Evolutionary conservation across 2,113 vertebrate species (phyloP).

Genomic region (Coturnix japonica): DNA sequence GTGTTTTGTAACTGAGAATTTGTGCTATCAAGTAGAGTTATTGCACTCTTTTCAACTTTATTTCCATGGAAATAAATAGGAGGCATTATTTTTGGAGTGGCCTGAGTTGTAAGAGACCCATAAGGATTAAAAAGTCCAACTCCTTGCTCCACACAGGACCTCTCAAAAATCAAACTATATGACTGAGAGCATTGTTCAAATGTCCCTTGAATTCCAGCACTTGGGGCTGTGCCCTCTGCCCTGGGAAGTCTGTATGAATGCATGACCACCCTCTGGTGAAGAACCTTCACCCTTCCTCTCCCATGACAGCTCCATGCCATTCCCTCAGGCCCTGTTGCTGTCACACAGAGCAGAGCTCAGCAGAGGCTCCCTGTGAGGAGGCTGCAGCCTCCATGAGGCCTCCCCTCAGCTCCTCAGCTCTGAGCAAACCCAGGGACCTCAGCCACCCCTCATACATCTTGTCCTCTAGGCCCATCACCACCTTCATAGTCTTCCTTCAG

Average conservation of each 20-base stretch:
- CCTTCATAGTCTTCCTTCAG: background rate
- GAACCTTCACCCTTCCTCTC: background rate
- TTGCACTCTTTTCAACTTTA: too few species aligned
- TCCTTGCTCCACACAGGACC: background rate
- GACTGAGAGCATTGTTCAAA: background rate
- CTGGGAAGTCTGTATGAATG: background rate
- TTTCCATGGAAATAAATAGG: too few species aligned
- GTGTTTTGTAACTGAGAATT: too few species aligned
- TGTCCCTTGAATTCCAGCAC: background rate
- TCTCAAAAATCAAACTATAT: background rate
- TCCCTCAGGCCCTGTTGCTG: background rate
- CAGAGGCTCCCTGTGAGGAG: background rate
- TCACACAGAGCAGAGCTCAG: background rate
- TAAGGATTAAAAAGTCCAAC: accelerated
- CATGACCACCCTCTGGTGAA: background rate
- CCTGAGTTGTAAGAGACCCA: background rate
- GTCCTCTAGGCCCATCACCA: background rate
- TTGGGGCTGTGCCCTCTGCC: background rate
- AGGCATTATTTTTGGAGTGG: too few species aligned
- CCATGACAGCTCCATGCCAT: background rate
- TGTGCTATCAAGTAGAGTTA: background rate
- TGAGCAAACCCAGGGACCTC: background rate
- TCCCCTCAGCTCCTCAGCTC: background rate
- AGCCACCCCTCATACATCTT: background rate
- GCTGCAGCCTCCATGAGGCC: background rate